Base-by-base conservation (phyloP, 1,140 invertebrate species). In the Drosophila lacteicornis region DNA sequence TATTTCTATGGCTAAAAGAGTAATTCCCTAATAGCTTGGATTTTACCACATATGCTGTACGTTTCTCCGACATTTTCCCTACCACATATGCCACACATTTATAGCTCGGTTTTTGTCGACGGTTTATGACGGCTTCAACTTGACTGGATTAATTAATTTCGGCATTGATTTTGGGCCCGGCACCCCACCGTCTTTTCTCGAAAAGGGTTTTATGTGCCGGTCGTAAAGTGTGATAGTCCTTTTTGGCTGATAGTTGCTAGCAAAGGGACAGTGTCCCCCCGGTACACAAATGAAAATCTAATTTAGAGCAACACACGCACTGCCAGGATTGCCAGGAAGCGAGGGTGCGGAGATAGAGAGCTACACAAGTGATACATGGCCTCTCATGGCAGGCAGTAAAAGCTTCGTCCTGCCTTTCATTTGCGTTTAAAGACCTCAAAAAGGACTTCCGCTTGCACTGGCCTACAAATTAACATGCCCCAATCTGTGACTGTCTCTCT, bases 341-440 rank as follows among this genome's bases (percentile, higher is more conserved):
- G 22, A 36, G 27, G n/a, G 15, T 4, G 51, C 2, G 19, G 68
- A 17, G 11, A 42, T 19, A 47, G 50, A 56, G 13, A 46, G 43
- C 67, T 46, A 45, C 58, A 68, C 68, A 79, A 90, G 79, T 90
- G 85, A 88, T 90, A 84, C 84, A 90, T 84, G 84, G 87, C 77
- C 57, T 81, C 53, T 81, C 36, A 67, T 88, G 85, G 78, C 69
- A 68, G 74, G 84, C 84, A 75, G 80, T 88, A 87, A 87, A 87
- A 87, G 77, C 84, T 79, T 83, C 73, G 74, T 68, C 70, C 82
- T 63, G 83, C 67, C 80, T 83, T 87, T 88, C 84, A 88, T 88
- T 88, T 88, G 81, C 84, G 84, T 81, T 84, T 88, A 90, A 88
- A 90, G 84, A 88, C 85, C 81, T 83, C 82, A 81, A 79, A 73